Evolutionary conservation across 2,888 invertebrate genomes (phyloP), one percentile per base, ranked within the genome.

Genomic region (Rotaria socialis): DNA sequence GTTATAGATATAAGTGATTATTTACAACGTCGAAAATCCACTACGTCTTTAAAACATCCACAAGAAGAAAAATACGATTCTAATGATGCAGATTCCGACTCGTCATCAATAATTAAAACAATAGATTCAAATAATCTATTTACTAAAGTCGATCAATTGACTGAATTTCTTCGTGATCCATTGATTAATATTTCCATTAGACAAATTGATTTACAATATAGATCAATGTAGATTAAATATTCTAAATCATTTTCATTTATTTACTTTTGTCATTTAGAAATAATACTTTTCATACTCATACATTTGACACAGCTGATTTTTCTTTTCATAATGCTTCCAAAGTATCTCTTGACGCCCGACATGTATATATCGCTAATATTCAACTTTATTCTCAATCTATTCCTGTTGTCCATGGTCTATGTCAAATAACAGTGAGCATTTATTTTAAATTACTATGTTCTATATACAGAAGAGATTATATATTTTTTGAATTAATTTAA

Each of bases 331-430:
- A 67, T 2, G 16, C 67, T 14, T 35, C 67, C 1, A 67, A 35
- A 35, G 5, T 19, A 16, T 67, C 67, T 35, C 10, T 16, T 16
- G 67, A 67, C 5, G 19, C 41, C 35, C 67, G 67, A 19, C 67
- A 67, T 67, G 67, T 35, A 67, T 67, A 67, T 67, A 67, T 67
- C 19, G 67, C 67, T 67, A 67, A 67, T 67, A 35, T 67, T 67
- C 67, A 35, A 27, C 16, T 67, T 67, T 35, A 67, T 67, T 67
- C 67, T 16, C 35, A 35, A 1, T 67, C 35, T 14, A 35, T 35
- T 5, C 14, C 35, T 6, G 35, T 35, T 35, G 14, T 67, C 5
- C 35, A 67, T 41, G 67, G 67, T 14, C 8, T 67, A 35, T 67
- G 67, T 67, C 67, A 67, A 27, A 35, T 35, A 67, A 67, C 35